phyloP scores from a whole-genome alignment of 2,113 vertebrate species.

The Cynopterus brachyotis region DNA sequence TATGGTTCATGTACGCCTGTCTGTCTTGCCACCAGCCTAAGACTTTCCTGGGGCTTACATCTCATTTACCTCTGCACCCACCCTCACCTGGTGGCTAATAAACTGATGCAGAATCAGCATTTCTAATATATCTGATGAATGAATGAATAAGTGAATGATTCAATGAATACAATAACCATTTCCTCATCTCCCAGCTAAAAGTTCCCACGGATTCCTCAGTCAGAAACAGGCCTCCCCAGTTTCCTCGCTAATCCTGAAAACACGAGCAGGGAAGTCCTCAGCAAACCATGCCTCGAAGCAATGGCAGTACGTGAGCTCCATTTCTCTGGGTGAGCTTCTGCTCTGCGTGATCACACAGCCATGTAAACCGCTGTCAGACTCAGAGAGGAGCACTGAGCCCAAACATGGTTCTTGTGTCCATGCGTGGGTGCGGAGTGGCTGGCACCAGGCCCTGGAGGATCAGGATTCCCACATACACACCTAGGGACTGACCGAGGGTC shows the following conservation, averaged over 20 bases:
- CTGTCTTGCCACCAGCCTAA: neutral
- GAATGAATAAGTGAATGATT: neutral
- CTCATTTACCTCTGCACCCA: neutral
- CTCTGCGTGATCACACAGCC: neutral
- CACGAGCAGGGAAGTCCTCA: neutral
- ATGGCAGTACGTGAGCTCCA: neutral
- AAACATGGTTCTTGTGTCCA: too few relatives aligned
- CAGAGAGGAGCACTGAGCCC: neutral
- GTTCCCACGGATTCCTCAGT: neutral
- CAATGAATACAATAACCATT: neutral
- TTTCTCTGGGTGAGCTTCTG: neutral
- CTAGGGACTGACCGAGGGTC: neutral
- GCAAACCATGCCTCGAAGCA: neutral
- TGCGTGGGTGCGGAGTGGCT: rapidly evolving
- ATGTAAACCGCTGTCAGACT: neutral
- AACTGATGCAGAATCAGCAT: neutral
- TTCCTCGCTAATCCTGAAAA: neutral
- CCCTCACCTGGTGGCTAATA: neutral
- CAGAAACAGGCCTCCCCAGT: neutral
- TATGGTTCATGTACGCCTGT: neutral
- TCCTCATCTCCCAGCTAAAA: neutral
- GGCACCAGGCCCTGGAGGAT: neutral
- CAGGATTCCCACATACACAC: neutral
- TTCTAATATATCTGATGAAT: neutral
- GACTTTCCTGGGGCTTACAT: rapidly evolving